These are phyloP conservation scores for Drosophila oshimai DNA, from an alignment of 1,140 invertebrate species.

Conservation along the genomic window DNA sequence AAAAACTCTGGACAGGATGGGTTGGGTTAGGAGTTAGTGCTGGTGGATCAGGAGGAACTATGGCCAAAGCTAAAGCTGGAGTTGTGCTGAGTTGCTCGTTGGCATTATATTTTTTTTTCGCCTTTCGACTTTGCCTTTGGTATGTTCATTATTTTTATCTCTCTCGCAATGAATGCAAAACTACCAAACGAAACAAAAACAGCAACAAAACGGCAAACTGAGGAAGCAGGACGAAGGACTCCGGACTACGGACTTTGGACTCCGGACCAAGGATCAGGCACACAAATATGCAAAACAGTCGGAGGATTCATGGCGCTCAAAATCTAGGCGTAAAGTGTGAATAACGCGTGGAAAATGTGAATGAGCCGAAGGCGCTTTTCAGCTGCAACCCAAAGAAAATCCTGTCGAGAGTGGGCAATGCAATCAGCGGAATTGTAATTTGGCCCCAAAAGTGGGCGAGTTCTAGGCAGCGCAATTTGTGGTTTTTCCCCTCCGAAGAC, in stretches of 20 bases:
- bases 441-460: constrained; percentile 64
- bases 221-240: neutral
- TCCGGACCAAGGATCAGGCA: constrained; percentile 31
- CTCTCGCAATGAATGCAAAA: constrained; percentile 78
- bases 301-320: constrained; percentile 76
- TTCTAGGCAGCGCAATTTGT: constrained; percentile 59
- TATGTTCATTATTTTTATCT: constrained; percentile 82
- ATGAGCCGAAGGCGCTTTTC: constrained; percentile 70
- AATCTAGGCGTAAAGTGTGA: constrained; percentile 80
- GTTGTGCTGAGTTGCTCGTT: constrained; percentile 59
- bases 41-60: constrained; percentile 10
- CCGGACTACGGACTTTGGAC: neutral
- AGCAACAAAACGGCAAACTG: constrained; percentile 30
- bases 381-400: constrained; percentile 12
- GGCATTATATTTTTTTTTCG: constrained; percentile 50
- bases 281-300: constrained; percentile 77
- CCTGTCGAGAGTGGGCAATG: constrained; percentile 37
- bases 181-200: constrained; percentile 74
- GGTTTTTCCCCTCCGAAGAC: constrained; percentile 35
- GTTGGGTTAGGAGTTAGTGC: neutral
- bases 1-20: neutral
- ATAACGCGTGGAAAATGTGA: constrained; percentile 77
- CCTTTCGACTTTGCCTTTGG: constrained; percentile 71
- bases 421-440: constrained; percentile 81
- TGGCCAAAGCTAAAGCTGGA: constrained; percentile 27